Evolutionary conservation across 2,888 invertebrate genomes (phyloP), one percentile per base, ranked within the genome.

Genomic region (Amphimallon solstitiale): DNA sequence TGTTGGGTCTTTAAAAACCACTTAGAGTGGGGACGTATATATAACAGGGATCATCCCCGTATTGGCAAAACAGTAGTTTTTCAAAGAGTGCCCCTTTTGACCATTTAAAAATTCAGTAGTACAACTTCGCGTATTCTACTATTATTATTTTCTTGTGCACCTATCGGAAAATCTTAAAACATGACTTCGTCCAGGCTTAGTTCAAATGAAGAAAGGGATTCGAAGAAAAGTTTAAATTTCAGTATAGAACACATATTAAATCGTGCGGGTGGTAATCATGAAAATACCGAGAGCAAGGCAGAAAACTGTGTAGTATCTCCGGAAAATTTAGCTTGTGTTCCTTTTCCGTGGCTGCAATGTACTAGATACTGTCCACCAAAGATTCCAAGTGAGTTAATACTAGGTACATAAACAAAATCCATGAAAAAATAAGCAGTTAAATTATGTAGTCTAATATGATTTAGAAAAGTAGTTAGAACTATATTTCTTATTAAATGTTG

Each of bases 311-410:
- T 21, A 23, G 52, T 21, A 46, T 12, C 45, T 14, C 2, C 35
- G 10, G 48, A 46, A 29, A 69, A 46, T 52, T 64, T 63, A 66
- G 46, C 61, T 34, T 67, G 68, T 17, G 70, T 66, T 6, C 76
- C 73, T 66, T 23, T 61, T 59, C 84, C 85, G 56, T 92, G 92
- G 92, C 79, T 92, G 70, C 87, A 88, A 70, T 92, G 90, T 74
- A 91, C 91, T 2, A 84, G 92, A 68, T 92, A 91, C 75, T 86
- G 87, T 71, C 92, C 92, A 0, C 92, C 92, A 0, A 89, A 88
- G 74, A 78, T 92, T 51, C 89, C 89, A 75, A 85, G 91, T 87
- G 85, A 88, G 87, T 81, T 70, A 10, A 40, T 14, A 34, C 2
- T 34, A 17, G 51, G 38, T n/a, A n/a, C n/a, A n/a, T n/a, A n/a